Base-by-base conservation (phyloP, 1,140 invertebrate species). In the Marisa cornuarietis region DNA sequence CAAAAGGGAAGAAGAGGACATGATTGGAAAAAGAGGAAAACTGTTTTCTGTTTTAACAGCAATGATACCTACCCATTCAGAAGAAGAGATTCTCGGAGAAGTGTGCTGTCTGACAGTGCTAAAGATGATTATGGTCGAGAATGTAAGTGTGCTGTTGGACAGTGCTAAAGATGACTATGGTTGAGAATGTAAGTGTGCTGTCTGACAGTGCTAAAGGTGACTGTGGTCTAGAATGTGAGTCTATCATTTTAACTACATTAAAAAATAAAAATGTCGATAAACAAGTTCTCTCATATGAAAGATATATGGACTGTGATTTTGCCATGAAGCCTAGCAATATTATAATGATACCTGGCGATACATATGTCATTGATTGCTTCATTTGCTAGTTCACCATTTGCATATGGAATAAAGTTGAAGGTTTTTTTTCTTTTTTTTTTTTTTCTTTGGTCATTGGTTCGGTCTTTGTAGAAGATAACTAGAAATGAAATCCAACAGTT, bases 171-270 rank as follows among this genome's bases (percentile, higher is more conserved):
- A 87, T 65, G 86, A 87, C 65, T 54, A 54, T 63, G 49, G 20
- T 10, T n/a, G 65, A 69, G 76, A 77, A n/a, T 22, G 71, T 73
- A 68, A 58, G 54, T 82, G 83, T 85, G 77, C 71, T 85, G 42
- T 86, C 87, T 62, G 87, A 85, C 76, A 75, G 79, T 72, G 78
- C 81, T 49, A 85, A 86, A 79, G 86, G 86, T 65, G 86, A 87
- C 65, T 54, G 24, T 63, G 49, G 20, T 10, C 49, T 49, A 69
- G 76, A 77, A n/a, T 22, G 71, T 73, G n/a, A n/a, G 6, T 42
- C 6, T 42, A 42, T 42, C 31, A 42, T 42, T 42, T 42, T 42
- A 42, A 42, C 31, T 42, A 42, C 31, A 6, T 42, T 42, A 42
- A 42, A 42, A 42, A 42, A 42, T 42, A n/a, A n/a, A n/a, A n/a